phyloP scores from a whole-genome alignment of 2,113 vertebrate species.

The Ammodramus savannarum region DNA sequence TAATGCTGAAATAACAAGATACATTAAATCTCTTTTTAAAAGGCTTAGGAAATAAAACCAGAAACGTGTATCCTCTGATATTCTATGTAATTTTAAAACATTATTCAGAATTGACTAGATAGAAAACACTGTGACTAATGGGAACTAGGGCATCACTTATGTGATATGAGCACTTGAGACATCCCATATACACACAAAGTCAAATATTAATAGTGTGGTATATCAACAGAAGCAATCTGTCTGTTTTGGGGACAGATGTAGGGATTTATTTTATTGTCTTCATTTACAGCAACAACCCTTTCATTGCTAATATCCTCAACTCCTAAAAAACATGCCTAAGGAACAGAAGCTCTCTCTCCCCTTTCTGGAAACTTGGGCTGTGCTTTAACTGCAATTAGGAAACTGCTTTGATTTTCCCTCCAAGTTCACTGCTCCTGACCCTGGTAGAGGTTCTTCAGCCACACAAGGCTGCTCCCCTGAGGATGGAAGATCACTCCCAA shows the following conservation, averaged over 20 bases:
- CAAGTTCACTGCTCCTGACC: background rate
- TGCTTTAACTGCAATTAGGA: background rate
- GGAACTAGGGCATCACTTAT: background rate
- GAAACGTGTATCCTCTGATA: background rate
- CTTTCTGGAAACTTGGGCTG: background rate
- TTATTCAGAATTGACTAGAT: background rate
- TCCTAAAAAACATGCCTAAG: background rate
- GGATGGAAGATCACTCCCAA: background rate
- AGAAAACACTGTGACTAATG: background rate
- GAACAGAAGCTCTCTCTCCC: background rate
- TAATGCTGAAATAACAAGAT: background rate
- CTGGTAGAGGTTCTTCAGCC: background rate
- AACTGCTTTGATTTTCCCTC: background rate
- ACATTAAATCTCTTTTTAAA: background rate
- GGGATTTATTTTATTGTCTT: background rate
- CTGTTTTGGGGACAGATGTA: background rate
- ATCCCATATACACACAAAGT: background rate
- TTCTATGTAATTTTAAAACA: background rate
- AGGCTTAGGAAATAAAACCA: rapidly evolving
- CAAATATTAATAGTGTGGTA: background rate
- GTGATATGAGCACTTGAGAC: background rate
- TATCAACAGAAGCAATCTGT: background rate
- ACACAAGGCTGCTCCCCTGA: background rate
- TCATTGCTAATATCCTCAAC: background rate
- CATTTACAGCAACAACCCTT: background rate